phyloP scores from a whole-genome alignment of 2,888 invertebrate species.

The Hofmannophila pseudospretella region DNA sequence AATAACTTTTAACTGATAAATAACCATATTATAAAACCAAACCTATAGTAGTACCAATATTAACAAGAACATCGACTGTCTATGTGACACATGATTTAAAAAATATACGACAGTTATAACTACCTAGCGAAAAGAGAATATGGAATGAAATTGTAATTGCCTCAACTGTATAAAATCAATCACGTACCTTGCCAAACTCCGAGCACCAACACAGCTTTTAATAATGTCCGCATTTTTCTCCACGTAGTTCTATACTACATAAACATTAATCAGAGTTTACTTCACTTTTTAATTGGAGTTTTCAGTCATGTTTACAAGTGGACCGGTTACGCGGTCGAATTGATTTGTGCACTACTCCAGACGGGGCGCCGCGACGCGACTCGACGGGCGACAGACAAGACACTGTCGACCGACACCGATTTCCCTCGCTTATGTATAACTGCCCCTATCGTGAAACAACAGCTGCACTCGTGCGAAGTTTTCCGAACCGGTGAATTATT shows the following conservation, averaged over 20 bases:
- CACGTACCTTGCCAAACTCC: constrained; percentile 56
- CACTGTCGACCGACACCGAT: constrained; percentile 35
- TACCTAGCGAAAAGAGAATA: not conserved
- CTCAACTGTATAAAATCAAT: constrained; percentile 7
- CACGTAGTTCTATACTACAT: constrained; percentile 9
- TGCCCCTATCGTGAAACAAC: constrained; percentile 47
- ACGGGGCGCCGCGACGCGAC: not conserved
- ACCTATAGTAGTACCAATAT: too few relatives aligned
- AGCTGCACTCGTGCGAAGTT: constrained; percentile 53
- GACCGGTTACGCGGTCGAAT: not conserved
- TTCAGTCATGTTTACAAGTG: constrained; percentile 5
- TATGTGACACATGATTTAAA: too few relatives aligned
- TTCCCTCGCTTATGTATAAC: constrained; percentile 64
- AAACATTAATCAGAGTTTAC: not conserved
- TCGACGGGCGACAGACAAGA: constrained; percentile 35
- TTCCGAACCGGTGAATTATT: constrained; percentile 40
- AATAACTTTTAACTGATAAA: too few relatives aligned
- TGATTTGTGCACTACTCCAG: too few relatives aligned
- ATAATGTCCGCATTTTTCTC: constrained; percentile 26
- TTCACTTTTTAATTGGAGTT: not conserved
- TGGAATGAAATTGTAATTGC: not conserved
- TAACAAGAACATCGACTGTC: too few relatives aligned
- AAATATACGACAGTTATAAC: too few relatives aligned
- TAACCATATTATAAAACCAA: too few relatives aligned
- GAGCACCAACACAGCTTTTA: constrained; percentile 35